Evolutionary conservation across 2,797 vertebrate genomes (phyloP).

Genomic region (Naso thynnoides): DNA sequence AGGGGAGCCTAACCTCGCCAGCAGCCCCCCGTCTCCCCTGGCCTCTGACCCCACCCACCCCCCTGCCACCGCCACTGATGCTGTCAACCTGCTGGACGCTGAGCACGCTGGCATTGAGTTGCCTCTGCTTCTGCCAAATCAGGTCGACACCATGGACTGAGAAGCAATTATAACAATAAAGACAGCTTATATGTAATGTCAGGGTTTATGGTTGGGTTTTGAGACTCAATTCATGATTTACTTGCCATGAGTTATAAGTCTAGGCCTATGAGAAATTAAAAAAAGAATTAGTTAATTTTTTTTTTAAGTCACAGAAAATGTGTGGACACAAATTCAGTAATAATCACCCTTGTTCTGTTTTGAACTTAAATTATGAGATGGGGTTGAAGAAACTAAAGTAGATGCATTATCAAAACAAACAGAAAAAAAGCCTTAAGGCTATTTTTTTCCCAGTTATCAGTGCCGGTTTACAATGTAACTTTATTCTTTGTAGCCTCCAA

Average conservation of each 20-base stretch:
- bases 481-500: neutral
- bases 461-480: constrained; percentile 14
- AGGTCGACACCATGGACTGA: constrained; percentile 86
- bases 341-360: neutral
- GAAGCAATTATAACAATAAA: neutral
- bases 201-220: neutral
- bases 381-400: neutral
- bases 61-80: constrained; percentile 69
- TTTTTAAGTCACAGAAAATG: constrained; percentile 13
- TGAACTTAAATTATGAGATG: neutral
- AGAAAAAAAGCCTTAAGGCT: neutral
- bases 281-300: neutral
- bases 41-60: constrained; percentile 83
- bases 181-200: neutral
- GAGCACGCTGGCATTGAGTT: constrained; percentile 78
- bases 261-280: neutral
- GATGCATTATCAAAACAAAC: neutral
- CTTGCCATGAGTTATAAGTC: neutral
- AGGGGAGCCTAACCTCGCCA: constrained; percentile 88
- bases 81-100: constrained; percentile 83
- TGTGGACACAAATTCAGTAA: neutral
- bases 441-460: constrained; percentile 10
- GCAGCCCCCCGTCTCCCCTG: constrained; percentile 80
- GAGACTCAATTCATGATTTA: neutral
- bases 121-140: constrained; percentile 79